These are phyloP conservation scores for Chaetura pelagica DNA, from an alignment of 2,113 vertebrate species.

Conservation along the genomic window DNA sequence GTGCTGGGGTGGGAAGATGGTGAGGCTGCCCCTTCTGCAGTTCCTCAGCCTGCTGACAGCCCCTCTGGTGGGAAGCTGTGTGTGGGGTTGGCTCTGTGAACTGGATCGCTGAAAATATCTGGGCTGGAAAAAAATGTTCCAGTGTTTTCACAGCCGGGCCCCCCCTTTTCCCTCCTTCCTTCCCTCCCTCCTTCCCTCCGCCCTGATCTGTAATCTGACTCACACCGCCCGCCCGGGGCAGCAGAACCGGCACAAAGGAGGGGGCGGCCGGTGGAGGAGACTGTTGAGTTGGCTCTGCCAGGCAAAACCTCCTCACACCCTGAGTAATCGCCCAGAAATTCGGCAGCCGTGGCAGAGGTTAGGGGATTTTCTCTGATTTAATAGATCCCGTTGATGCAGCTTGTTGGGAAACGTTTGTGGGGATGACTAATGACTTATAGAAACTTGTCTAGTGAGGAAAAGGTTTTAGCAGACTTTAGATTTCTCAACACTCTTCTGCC, in stretches of 20 bases:
- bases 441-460: background rate
- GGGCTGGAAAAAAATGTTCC: background rate
- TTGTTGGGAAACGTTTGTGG: slow-evolving; percentile 25
- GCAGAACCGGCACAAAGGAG: background rate
- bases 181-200: background rate
- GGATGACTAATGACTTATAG: slow-evolving; percentile 36
- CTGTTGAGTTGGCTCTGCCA: slow-evolving; percentile 28
- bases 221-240: slow-evolving; percentile 33
- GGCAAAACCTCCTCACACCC: slow-evolving; percentile 27
- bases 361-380: slow-evolving; percentile 23
- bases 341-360: background rate
- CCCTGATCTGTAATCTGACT: slow-evolving; percentile 41
- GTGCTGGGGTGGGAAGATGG: background rate
- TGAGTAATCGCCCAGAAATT: slow-evolving; percentile 34
- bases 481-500: background rate
- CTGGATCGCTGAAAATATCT: background rate
- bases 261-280: background rate
- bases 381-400: background rate
- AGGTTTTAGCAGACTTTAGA: background rate
- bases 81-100: background rate
- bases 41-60: background rate
- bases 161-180: background rate
- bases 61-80: background rate
- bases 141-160: background rate
- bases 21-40: background rate